phyloP scores from a whole-genome alignment of 2,888 invertebrate genomes.

The Amiota minor region DNA sequence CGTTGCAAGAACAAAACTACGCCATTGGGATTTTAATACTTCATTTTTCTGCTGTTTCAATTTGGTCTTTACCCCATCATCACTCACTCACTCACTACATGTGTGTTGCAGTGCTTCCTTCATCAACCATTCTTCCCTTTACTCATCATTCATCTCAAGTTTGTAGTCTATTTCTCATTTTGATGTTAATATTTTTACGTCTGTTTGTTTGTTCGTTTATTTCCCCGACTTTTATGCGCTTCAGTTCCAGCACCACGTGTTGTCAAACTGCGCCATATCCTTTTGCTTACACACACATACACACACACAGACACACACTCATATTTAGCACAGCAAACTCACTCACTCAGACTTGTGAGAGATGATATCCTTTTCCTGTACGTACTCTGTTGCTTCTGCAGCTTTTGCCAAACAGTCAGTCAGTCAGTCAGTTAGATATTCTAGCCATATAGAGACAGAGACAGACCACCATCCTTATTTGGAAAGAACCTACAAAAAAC shows the following conservation, averaged over 20 bases:
- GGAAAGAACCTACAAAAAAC: too few relatives aligned
- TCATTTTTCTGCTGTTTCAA: too few relatives aligned
- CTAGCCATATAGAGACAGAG: too few relatives aligned
- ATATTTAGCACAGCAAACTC: not conserved
- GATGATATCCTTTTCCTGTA: too few relatives aligned
- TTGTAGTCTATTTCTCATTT: constrained; percentile 9
- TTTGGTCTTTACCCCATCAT: not conserved
- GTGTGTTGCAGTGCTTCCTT: too few relatives aligned
- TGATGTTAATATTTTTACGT: constrained; percentile 20
- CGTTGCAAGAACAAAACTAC: constrained; percentile 6
- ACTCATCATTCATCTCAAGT: not conserved
- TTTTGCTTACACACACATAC: constrained; percentile 12
- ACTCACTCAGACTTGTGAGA: too few relatives aligned
- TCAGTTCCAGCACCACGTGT: not conserved
- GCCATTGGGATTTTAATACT: not conserved
- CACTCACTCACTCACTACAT: not conserved
- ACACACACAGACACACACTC: not conserved
- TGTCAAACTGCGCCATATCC: constrained; percentile 9
- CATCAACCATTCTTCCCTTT: not conserved
- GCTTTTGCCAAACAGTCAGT: not conserved
- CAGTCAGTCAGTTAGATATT: not conserved
- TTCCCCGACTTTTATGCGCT: constrained; percentile 2
- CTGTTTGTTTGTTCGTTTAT: not conserved
- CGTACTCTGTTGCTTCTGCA: too few relatives aligned
- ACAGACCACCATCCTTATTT: too few relatives aligned